Percentiles rank a stretch among this genome's conserved stretches.
phyloP scores from a whole-genome alignment of 2,113 vertebrate genomes.

The Acrocephalus arundinaceus region DNA sequence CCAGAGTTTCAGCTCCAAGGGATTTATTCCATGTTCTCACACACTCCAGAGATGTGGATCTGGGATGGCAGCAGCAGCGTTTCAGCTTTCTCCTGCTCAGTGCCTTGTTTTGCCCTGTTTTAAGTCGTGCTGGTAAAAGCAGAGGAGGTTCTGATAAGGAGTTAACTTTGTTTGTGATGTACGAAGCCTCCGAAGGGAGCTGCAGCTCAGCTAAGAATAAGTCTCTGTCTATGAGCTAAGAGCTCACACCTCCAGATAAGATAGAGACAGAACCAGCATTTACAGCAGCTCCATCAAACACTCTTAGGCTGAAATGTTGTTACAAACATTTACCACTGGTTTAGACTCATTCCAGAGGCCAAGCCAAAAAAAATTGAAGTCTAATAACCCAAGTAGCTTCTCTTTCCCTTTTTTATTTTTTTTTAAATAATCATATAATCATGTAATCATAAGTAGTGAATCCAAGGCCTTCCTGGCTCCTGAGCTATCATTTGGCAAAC shows the following conservation, averaged over 20 bases:
- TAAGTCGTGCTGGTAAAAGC: neutral
- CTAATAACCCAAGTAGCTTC: neutral
- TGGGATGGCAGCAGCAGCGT: fast-evolving
- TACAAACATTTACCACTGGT: neutral
- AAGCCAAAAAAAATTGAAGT: neutral
- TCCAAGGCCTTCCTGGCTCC: conserved; percentile 25
- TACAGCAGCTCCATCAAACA: neutral
- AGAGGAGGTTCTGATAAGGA: neutral
- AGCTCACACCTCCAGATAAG: conserved; percentile 16
- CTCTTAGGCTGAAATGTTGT: neutral
- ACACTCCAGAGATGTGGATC: fast-evolving
- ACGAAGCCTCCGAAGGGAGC: neutral
- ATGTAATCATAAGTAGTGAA: neutral
- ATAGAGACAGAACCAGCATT: neutral
- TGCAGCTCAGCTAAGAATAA: conserved; percentile 4
- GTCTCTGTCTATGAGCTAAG: neutral
- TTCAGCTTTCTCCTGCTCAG: neutral
- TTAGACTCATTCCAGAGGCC: neutral
- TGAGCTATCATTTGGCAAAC: conserved; percentile 28
- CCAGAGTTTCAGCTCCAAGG: neutral
- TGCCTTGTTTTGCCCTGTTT: neutral
- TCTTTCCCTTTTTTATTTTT: neutral
- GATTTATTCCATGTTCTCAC: neutral
- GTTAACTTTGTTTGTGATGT: conserved; percentile 13
- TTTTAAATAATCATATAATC: neutral